phyloP scores from a whole-genome alignment of 92 coral and sea anemone species.

The Scolanthus callimorphus region DNA sequence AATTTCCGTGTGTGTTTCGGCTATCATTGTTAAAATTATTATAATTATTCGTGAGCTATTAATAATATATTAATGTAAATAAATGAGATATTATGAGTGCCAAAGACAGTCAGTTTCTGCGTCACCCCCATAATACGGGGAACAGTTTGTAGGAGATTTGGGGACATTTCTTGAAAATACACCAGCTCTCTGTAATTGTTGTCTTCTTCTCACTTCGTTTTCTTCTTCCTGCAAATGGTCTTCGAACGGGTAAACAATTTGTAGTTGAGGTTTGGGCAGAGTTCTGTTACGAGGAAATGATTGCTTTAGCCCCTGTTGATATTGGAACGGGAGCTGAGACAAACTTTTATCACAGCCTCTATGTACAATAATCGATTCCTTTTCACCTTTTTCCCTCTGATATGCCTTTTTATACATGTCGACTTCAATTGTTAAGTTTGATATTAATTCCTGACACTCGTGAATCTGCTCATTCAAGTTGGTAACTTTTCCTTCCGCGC shows the following conservation, averaged over 20 bases:
- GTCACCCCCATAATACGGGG: not conserved
- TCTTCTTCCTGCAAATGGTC: conserved; percentile 39
- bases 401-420: conserved; percentile 88
- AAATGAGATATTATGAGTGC: conserved; percentile 26
- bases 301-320: too few species aligned
- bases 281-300: conserved; percentile 15
- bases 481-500: conserved; percentile 66
- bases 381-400: conserved; percentile 70
- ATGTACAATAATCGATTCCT: conserved; percentile 45
- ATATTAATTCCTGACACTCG: conserved; percentile 78
- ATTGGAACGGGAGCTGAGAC: not conserved
- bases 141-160: conserved; percentile 31
- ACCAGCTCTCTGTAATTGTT: conserved; percentile 79
- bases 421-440: conserved; percentile 69
- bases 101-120: conserved; percentile 3
- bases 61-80: too few species aligned
- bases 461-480: conserved; percentile 50
- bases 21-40: too few species aligned
- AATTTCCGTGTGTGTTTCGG: too few species aligned
- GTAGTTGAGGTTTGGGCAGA: conserved; percentile 65
- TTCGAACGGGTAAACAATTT: conserved; percentile 68
- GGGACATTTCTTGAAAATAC: conserved; percentile 77
- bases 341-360: not conserved
- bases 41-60: too few species aligned
- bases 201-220: conserved; percentile 59